phyloP scores from a whole-genome alignment of 2,888 invertebrate genomes.

The Zaprionus bogoriensis region DNA sequence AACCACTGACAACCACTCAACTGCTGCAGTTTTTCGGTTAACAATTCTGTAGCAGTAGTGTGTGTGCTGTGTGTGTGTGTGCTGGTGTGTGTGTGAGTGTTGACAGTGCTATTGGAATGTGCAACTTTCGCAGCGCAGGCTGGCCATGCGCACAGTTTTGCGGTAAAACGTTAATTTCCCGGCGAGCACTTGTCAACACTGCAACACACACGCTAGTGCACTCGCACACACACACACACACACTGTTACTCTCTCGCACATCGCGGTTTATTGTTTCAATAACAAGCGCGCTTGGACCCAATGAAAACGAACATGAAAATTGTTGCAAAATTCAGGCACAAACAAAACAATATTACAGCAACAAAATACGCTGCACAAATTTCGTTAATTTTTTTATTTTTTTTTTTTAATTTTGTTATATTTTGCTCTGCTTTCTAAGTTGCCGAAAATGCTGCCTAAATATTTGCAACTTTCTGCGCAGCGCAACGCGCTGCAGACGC shows the following conservation, averaged over 20 bases:
- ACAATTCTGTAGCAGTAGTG: constrained; percentile 48
- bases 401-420: no score
- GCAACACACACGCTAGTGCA: constrained; percentile 27
- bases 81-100: constrained; percentile 48
- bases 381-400: no score
- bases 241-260: background rate
- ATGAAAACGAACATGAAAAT: constrained; percentile 40
- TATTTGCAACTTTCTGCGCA: constrained; percentile 5
- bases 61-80: constrained; percentile 11
- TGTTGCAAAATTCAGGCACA: constrained; percentile 38
- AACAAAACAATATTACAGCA: constrained; percentile 9
- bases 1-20: constrained; percentile 73
- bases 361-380: no score
- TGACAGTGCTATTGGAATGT: constrained; percentile 71
- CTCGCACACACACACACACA: background rate
- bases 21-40: constrained; percentile 74
- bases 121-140: constrained; percentile 37
- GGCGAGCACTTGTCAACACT: constrained; percentile 74
- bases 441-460: background rate
- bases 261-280: constrained; percentile 55
- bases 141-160: constrained; percentile 62
- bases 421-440: background rate
- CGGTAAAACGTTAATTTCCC: constrained; percentile 76
- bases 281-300: constrained; percentile 12
- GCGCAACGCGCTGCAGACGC: constrained; percentile 57